phyloP scores from a whole-genome alignment of 2,888 invertebrate genomes.

The Copidosoma aretas region DNA sequence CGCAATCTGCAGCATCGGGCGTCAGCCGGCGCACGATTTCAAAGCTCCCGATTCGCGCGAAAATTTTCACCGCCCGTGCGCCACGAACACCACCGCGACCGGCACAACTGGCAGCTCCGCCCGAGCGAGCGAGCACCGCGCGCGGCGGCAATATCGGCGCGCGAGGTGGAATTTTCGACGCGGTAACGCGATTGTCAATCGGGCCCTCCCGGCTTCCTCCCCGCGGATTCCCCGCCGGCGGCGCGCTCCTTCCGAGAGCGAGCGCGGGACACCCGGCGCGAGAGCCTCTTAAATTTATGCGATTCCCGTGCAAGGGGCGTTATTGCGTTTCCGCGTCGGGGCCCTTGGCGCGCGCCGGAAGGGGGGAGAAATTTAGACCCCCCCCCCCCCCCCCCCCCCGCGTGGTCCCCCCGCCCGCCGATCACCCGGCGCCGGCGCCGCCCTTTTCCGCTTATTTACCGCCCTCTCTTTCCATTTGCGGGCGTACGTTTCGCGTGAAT shows the following conservation, averaged over 20 bases:
- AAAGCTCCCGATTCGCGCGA: no score
- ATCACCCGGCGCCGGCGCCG: no score
- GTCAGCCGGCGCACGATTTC: no score
- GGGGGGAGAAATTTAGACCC: conserved; percentile 25
- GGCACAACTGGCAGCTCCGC: no score
- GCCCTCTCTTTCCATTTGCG: background rate
- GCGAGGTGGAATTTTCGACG: conserved; percentile 2
- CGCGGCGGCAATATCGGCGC: background rate
- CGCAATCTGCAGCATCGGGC: no score
- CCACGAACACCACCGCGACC: no score
- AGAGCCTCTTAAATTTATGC: conserved; percentile 41
- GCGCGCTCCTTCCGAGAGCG: conserved; percentile 17
- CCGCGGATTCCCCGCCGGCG: background rate
- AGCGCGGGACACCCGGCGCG: conserved; percentile 32
- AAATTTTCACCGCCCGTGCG: no score
- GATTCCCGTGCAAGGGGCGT: conserved; percentile 40
- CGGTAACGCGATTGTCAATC: conserved; percentile 37
- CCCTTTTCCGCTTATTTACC: conserved; percentile 16
- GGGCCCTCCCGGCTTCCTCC: conserved; percentile 2
- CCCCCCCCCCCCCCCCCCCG: background rate
- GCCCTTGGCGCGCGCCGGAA: conserved; percentile 32
- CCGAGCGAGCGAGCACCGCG: no score
- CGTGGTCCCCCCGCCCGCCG: background rate
- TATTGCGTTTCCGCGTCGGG: conserved; percentile 41
- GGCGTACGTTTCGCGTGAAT: background rate